phyloP scores from a whole-genome alignment of 2,113 vertebrate species.

The Chlorocebus sabaeus region DNA sequence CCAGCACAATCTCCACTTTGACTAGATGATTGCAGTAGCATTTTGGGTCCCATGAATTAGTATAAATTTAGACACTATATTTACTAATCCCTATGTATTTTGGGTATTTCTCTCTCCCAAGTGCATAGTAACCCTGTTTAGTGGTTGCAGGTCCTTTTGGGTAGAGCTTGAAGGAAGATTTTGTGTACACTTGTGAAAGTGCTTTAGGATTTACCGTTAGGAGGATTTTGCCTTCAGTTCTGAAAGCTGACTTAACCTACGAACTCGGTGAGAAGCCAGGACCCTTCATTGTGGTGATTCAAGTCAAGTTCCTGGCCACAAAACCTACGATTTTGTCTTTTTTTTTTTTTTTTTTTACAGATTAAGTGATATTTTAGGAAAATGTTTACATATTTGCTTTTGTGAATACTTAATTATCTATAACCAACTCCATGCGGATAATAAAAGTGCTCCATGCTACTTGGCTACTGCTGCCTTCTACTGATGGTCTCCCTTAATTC shows the following conservation, averaged over 20 bases:
- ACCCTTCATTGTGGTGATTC: neutral
- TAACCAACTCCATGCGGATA: neutral
- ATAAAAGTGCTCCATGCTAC: neutral
- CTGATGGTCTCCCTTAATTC: neutral
- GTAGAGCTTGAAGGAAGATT: neutral
- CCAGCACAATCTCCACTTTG: neutral
- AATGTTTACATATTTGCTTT: neutral
- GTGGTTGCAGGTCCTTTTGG: neutral
- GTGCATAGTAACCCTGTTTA: neutral
- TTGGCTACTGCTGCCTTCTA: neutral
- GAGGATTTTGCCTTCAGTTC: neutral
- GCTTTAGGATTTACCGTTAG: neutral
- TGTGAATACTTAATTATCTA: neutral
- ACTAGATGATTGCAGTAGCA: neutral
- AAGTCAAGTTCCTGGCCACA: neutral
- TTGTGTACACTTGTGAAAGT: neutral
- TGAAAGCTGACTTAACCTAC: neutral
- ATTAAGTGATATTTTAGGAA: neutral
- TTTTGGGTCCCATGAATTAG: neutral
- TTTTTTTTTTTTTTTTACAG: neutral
- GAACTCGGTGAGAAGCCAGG: neutral
- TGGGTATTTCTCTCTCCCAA: neutral
- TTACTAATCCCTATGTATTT: neutral
- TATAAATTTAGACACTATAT: neutral
- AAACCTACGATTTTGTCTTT: neutral